Evolutionary conservation across 2,797 vertebrate genomes (phyloP).

Genomic region (Eurystomus glaucurus): DNA sequence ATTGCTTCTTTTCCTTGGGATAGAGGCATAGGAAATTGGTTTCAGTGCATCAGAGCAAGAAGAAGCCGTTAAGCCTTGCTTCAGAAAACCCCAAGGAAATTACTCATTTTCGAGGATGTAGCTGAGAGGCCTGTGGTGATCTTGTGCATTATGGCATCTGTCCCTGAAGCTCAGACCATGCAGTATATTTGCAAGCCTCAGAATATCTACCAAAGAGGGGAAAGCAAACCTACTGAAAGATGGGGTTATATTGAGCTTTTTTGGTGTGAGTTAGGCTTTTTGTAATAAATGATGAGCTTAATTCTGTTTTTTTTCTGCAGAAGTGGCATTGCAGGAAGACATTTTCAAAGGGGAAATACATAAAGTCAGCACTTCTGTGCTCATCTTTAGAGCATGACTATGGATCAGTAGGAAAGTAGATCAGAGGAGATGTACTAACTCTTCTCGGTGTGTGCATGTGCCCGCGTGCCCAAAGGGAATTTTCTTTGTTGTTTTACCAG

Average conservation of each 20-base stretch:
- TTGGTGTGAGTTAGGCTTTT: not conserved
- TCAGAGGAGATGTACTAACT: slow-evolving; percentile 34
- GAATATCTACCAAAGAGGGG: not conserved
- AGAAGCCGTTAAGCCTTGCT: not conserved
- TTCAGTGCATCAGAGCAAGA: not conserved
- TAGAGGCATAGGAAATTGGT: not conserved
- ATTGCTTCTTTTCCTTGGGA: not conserved
- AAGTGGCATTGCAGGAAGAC: not conserved
- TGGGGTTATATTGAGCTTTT: not conserved
- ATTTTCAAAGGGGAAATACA: not conserved
- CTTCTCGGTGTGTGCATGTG: fast-evolving
- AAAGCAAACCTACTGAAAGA: not conserved
- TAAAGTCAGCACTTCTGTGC: slow-evolving; percentile 4
- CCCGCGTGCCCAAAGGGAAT: not conserved
- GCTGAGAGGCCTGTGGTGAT: not conserved
- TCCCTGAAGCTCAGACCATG: not conserved
- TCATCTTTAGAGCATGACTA: not conserved
- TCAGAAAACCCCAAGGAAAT: not conserved
- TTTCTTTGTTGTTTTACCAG: not conserved
- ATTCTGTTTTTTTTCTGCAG: not conserved
- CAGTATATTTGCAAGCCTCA: not conserved
- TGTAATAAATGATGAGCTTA: not conserved
- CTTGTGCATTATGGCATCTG: not conserved
- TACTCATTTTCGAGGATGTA: not conserved
- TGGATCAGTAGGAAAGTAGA: slow-evolving; percentile 19